Base-by-base conservation (phyloP, 53 echinoderm and acorn worm species). In the Astropecten irregularis region DNA sequence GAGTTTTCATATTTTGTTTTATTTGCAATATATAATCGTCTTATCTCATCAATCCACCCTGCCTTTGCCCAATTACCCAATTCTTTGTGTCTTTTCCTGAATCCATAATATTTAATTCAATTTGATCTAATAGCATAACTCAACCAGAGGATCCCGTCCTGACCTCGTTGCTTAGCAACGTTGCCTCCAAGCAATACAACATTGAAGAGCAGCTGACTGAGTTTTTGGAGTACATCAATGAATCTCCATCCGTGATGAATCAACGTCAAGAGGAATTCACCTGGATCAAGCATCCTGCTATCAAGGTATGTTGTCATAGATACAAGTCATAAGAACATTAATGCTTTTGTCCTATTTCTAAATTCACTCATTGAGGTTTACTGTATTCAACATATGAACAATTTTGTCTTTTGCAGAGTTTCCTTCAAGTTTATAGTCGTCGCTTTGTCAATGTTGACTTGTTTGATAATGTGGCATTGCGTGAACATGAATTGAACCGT, bases 201-300 rank as follows among this genome's bases (percentile, higher is more conserved):
- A 82, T 72, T 53, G 65, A 92, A 34, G 84, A 71, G 9, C 54
- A 90, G 58, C 66, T 95, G n/a, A 74, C 76, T 25, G 89, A 90
- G 49, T 65, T 87, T 49, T 49, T 95, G 28, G 62, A 85, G 28
- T 57, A 84, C 38, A 33, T 92, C 65, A 73, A 95, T 38, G 46
- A 50, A 50, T 64, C 90, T 51, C 95, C 95, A 37, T 81, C 69
- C 62, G 79, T 90, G 29, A 76, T 69, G 11, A 46, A 68, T 35
- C 63, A 33, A 72, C 66, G 71, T 9, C 69, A 82, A 27, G 53
- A 69, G 36, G 87, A 92, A 32, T 72, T 49, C 36, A 68, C 49
- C 32, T 87, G 90, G 86, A 47, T 95, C 46, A 91, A 63, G 9
- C 95, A 95, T 67, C 95, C 95, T 23, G 88, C 92, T 25, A 57